A percentile compares a stretch with the other conserved stretches of the same genome.
phyloP scores from a whole-genome alignment of 2,797 vertebrate genomes.

The Australoheros facetus region DNA sequence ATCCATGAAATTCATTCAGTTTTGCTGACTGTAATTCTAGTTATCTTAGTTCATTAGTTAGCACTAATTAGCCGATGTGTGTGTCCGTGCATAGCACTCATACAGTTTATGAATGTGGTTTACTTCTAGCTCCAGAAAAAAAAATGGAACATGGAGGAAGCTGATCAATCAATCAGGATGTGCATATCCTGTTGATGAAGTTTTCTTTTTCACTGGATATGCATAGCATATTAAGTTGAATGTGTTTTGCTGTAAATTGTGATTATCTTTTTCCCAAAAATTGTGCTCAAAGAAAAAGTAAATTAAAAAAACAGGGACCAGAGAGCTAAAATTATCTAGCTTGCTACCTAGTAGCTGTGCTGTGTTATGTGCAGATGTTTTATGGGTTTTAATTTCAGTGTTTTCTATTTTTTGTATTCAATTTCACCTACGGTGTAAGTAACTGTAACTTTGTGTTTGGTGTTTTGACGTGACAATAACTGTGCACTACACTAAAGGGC shows the following conservation, averaged over 20 bases:
- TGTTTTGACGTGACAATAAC: conserved; percentile 1
- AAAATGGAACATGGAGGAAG: not conserved
- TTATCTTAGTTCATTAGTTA: not conserved
- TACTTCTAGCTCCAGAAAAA: not conserved
- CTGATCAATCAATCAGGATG: too few relatives aligned
- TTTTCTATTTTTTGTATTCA: not conserved
- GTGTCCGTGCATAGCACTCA: not conserved
- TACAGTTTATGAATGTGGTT: not conserved
- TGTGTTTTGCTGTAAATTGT: not conserved
- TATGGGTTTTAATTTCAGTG: not conserved
- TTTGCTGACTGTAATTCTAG: not conserved
- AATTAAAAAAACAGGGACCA: not conserved
- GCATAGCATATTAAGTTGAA: not conserved
- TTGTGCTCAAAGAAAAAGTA: not conserved
- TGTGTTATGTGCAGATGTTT: not conserved
- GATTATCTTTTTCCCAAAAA: not conserved
- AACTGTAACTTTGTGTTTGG: not conserved
- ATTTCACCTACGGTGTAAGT: not conserved
- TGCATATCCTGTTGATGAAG: not conserved
- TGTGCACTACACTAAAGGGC: not conserved
- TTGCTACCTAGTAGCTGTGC: too few relatives aligned
- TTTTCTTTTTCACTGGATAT: not conserved
- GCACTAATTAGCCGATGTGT: not conserved
- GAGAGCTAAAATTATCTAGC: too few relatives aligned
- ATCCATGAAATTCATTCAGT: not conserved